These are phyloP conservation scores for Megathymus violae DNA, from an alignment of 1,140 invertebrate species.

Conservation along the genomic window DNA sequence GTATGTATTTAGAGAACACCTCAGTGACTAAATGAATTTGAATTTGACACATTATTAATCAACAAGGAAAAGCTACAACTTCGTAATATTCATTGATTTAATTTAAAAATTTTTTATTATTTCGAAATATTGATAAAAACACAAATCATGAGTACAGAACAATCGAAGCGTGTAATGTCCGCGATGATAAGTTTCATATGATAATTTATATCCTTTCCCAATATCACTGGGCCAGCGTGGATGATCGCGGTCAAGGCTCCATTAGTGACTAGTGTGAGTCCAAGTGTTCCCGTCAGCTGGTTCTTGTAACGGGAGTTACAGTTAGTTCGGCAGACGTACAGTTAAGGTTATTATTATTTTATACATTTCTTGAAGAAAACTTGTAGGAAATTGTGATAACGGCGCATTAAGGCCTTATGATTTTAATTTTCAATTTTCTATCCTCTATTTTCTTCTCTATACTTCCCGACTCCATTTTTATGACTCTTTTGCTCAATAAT, in stretches of 20 bases:
- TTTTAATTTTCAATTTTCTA: conserved; percentile 32
- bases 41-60: no score
- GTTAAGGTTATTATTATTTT: conserved; percentile 26
- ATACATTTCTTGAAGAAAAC: conserved; percentile 25
- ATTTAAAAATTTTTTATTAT: no score
- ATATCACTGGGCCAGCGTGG: background rate
- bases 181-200: no score
- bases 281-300: background rate
- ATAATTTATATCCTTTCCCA: background rate
- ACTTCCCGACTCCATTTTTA: background rate
- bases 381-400: conserved; percentile 6
- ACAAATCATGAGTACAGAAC: no score
- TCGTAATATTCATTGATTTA: no score
- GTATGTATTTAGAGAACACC: no score
- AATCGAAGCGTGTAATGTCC: no score
- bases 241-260: background rate
- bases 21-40: no score
- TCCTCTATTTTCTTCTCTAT: conserved; percentile 15
- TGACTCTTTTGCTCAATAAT: no score
- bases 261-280: background rate
- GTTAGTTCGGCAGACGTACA: conserved; percentile 5
- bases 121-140: no score
- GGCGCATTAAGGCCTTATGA: conserved; percentile 15
- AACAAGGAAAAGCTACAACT: no score
- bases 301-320: conserved; percentile 18